Evolutionary conservation across 1,140 invertebrate species (phyloP).

Genomic region (Philaenus spumarius): DNA sequence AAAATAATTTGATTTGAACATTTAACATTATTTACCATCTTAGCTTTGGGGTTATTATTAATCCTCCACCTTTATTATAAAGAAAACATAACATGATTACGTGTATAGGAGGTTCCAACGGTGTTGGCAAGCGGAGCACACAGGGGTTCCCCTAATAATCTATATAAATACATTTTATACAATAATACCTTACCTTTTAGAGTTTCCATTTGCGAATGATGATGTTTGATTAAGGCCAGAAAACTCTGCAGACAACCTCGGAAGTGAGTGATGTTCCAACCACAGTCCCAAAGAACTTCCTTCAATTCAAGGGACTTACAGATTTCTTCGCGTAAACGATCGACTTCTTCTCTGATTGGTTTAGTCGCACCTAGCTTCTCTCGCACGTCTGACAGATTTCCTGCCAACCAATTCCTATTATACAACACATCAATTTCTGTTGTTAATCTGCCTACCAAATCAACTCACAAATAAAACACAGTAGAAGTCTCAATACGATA

Average conservation of each 20-base stretch:
- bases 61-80: too few relatives aligned
- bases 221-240: constrained; percentile 59
- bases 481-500: too few relatives aligned
- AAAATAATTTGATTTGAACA: too few relatives aligned
- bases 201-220: constrained; percentile 57
- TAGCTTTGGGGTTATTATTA: too few relatives aligned
- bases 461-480: too few relatives aligned
- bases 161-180: too few relatives aligned
- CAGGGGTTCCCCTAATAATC: too few relatives aligned
- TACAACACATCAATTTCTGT: too few relatives aligned
- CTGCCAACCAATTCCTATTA: constrained; percentile 54
- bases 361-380: constrained; percentile 46
- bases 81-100: too few relatives aligned
- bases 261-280: constrained; percentile 83
- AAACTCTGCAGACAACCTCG: constrained; percentile 75
- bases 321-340: constrained; percentile 50
- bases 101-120: too few relatives aligned
- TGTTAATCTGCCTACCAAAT: neutral
- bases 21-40: too few relatives aligned
- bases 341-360: constrained; percentile 7
- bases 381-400: constrained; percentile 54
- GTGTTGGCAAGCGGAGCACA: too few relatives aligned
- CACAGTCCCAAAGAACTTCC: constrained; percentile 67
- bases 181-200: constrained; percentile 49
- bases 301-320: constrained; percentile 48